Conservation (phyloP, 1,140 invertebrate genomes). For the Periplaneta americana region DNA sequence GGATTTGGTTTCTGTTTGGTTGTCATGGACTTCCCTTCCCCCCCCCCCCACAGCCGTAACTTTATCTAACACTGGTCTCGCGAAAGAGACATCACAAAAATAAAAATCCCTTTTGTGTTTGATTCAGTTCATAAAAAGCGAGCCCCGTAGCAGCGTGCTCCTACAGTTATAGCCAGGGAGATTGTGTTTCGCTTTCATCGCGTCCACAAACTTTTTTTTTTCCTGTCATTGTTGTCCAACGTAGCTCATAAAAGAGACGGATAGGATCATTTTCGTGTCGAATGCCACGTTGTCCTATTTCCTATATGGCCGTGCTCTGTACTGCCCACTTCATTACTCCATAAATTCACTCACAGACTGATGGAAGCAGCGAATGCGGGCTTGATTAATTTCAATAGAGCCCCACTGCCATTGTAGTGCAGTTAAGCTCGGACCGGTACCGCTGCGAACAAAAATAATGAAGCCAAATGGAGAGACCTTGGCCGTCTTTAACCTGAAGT, state of each 20-base stretch:
- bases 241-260: not conserved
- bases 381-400: not conserved
- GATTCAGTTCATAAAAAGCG: not conserved
- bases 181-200: not conserved
- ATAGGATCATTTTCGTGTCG: not conserved
- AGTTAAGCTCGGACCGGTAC: too few species aligned
- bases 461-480: too few species aligned
- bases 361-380: not conserved
- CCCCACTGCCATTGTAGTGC: not conserved
- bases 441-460: not conserved
- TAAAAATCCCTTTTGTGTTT: not conserved
- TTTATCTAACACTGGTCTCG: not conserved
- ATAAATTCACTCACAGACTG: not conserved
- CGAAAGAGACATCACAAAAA: not conserved
- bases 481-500: too few species aligned
- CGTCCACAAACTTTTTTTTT: not conserved
- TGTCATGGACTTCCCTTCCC: not conserved
- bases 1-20: not conserved
- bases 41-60: too few species aligned
- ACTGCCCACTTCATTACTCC: not conserved
- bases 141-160: not conserved
- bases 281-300: not conserved
- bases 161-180: not conserved
- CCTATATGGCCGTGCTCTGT: not conserved
- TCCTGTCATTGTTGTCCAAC: not conserved